Base-by-base conservation (phyloP, 1,140 invertebrate genomes). In the Drosophila gunungcola region DNA sequence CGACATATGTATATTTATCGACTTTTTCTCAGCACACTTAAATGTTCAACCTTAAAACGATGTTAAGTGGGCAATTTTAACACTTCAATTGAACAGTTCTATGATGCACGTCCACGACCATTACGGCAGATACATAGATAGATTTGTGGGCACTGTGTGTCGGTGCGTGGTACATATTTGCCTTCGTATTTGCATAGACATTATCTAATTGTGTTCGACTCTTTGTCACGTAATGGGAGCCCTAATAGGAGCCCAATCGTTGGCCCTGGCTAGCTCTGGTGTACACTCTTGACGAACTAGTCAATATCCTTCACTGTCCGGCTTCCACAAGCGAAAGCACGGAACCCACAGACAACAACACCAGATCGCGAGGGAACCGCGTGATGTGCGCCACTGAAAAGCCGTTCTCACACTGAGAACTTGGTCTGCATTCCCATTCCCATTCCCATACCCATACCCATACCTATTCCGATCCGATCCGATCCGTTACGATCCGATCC, bases 21-120 rank as follows among this genome's bases (percentile, higher is more conserved):
- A 52, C 58, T 57, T 65, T 67, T 79, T 74, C 70, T 69, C 68
- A 70, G 55, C 78, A 78, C 82, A 78, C 67, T 86, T 64, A 85
- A 77, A 73, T 65, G 63, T 85, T 85, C 70, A 86, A 83, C 83
- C 83, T 88, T 82, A 86, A 86, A 75, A 76, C 67, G 83, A 83
- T 86, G 83, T 86, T 86, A 86, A 86, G 83, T 86, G 79, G 83
- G 52, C 78, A 86, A 86, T 86, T 86, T 88, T 86, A 86, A 88
- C 83, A 86, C 83, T 88, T 86, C 79, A 88, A 86, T 86, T 88
- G 81, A 86, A 82, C 80, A 75, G 70, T 86, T 86, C 68, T 78
- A 72, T 81, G 74, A 68, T 63, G 78, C 56, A 76, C 56, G 55
- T 55, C 79, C 57, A 51, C 56, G 49, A 42, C 29, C 63, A 73